Percentiles rank a stretch among this genome's conserved stretches.
Conservation (phyloP, 2,888 invertebrate genomes). For the Cheilosia variabilis region DNA sequence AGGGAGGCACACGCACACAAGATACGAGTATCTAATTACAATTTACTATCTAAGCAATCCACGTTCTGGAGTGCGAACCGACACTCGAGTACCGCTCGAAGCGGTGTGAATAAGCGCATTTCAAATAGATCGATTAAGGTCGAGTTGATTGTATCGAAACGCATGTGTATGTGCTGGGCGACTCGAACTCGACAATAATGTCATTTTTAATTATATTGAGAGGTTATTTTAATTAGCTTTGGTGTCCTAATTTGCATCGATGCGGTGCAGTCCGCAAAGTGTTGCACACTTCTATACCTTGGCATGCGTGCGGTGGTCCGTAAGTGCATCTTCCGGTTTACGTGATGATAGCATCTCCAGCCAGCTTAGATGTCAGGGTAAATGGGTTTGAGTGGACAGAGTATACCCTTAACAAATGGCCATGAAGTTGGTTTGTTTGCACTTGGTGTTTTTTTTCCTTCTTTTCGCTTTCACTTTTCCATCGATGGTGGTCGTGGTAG, state of each 20-base stretch:
- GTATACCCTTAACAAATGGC: slow-evolving; percentile 32
- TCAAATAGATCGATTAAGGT: slow-evolving; percentile 69
- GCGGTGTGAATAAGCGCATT: slow-evolving; percentile 60
- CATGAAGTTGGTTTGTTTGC: slow-evolving; percentile 35
- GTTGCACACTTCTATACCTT: slow-evolving; percentile 10
- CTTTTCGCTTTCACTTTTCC: slow-evolving; percentile 34
- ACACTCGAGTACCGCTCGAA: slow-evolving; percentile 31
- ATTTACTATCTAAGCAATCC: slow-evolving; percentile 50
- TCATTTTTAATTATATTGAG: slow-evolving; percentile 65
- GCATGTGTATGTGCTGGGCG: slow-evolving; percentile 6
- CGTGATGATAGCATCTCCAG: neutral
- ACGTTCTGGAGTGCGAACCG: slow-evolving; percentile 46
- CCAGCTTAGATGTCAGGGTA: slow-evolving; percentile 9
- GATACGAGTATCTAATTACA: slow-evolving; percentile 60
- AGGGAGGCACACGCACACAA: slow-evolving; percentile 32
- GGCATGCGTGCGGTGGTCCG: neutral
- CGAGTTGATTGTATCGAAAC: slow-evolving; percentile 43
- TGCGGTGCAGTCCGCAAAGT: slow-evolving; percentile 39
- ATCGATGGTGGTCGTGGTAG: slow-evolving; percentile 39
- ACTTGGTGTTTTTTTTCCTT: neutral
- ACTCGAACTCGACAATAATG: slow-evolving; percentile 26
- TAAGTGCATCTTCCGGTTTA: slow-evolving; percentile 13
- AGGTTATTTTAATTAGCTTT: slow-evolving; percentile 62
- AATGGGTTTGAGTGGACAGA: neutral
- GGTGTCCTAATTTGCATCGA: slow-evolving; percentile 53